Base-by-base conservation (phyloP, 2,888 invertebrate genomes). In the Labia minor region DNA sequence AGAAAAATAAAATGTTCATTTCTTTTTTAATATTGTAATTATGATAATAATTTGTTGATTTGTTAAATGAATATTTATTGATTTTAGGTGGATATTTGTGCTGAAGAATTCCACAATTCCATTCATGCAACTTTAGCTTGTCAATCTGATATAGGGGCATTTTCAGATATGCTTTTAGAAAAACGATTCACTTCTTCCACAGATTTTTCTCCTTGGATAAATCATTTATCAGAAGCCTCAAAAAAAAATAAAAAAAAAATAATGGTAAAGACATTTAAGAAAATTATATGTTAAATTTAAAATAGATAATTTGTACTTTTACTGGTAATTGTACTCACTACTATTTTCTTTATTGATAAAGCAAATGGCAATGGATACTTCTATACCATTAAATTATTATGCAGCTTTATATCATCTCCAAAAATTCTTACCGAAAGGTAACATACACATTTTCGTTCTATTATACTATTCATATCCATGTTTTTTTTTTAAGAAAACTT, bases 91-190 rank as follows among this genome's bases (percentile, higher is more conserved):
- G 97, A 97, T 75, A 82, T 95, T 66, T 83, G 82, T 67, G 85
- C 94, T 0, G 97, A 97, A 78, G 97, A 98, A 77, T 81, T 97
- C 73, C 89, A 96, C 76, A 96, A 95, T 78, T 95, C 95, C 71
- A 83, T 94, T 1, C 81, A 83, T 65, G 84, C 92, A 0, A 83
- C 85, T 49, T 87, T 94, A 1, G 90, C 90, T 0, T 85, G 96
- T 20, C 89, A 91, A 74, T 89, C 95, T 0, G 95, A 97, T 76
- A 83, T 95, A 66, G 84, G 83, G 70, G 86, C 88, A 0, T 87
- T 92, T 68, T 82, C 85, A 0, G 81, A 82, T 63, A 84, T 86
- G 71, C 81, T 96, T 49, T 74, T 80, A 1, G 77, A 81, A 67
- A 82, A 79, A 64, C 82, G 82, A 69, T 90, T 84, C 77, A 77